Evolutionary conservation across 1,140 invertebrate species (phyloP).

Genomic region (Heterodera carotae): DNA sequence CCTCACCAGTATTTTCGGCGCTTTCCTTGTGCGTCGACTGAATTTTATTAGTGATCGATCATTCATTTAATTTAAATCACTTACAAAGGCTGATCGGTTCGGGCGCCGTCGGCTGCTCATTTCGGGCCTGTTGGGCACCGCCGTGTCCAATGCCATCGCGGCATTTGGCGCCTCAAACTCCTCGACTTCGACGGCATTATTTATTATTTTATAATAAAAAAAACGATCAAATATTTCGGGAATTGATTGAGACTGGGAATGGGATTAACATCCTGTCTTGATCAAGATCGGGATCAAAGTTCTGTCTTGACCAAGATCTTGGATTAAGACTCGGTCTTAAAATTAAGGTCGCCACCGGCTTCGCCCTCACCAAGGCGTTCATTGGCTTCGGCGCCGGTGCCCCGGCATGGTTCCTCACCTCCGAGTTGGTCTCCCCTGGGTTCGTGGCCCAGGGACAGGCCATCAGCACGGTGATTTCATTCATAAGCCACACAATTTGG

Average conservation of each 20-base stretch:
- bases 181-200: constrained; percentile 25
- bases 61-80: not conserved
- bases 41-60: constrained; percentile 8
- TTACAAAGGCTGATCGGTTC: constrained; percentile 42
- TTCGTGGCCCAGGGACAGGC: constrained; percentile 28
- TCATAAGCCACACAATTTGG: no score
- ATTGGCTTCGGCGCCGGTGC: constrained; percentile 51
- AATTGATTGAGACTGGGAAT: no score
- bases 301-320: no score
- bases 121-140: constrained; percentile 46
- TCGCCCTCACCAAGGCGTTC: constrained; percentile 47
- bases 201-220: not conserved
- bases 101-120: constrained; percentile 44
- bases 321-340: no score
- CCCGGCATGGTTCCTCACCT: constrained; percentile 51
- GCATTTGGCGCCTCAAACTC: constrained; percentile 16
- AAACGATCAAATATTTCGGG: no score
- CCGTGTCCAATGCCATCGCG: constrained; percentile 39
- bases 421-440: constrained; percentile 43
- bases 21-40: constrained; percentile 43
- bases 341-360: constrained; percentile 36
- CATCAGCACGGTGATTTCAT: constrained; percentile 31
- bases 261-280: no score
- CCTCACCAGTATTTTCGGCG: constrained; percentile 46
- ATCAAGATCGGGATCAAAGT: no score